These are phyloP conservation scores for Hydractinia echinata DNA, from an alignment of 30 jellyfish, hydroid and myxozoan species.

Conservation along the genomic window DNA sequence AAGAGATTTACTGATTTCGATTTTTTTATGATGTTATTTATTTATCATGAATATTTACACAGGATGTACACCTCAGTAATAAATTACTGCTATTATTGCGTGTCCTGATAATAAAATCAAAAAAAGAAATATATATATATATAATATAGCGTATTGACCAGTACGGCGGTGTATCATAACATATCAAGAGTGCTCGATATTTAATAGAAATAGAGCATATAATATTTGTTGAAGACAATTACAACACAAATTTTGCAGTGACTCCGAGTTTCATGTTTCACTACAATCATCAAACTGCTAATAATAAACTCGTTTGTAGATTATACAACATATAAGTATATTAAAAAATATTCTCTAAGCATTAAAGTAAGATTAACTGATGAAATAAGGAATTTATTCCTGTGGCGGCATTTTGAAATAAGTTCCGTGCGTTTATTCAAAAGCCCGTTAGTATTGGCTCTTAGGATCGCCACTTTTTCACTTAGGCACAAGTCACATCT, in stretches of 20 bases:
- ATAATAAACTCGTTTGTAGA: not conserved
- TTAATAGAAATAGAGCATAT: slow-evolving; percentile 1
- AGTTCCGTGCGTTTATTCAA: slow-evolving; percentile 20
- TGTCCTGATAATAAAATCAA: no score
- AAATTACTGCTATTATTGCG: no score
- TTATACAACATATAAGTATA: not conserved
- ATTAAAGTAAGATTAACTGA: not conserved
- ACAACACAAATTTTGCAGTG: slow-evolving; percentile 6
- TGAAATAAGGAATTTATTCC: not conserved
- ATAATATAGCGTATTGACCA: no score
- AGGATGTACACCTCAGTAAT: no score
- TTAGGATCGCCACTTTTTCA: slow-evolving; percentile 11
- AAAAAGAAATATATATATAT: no score
- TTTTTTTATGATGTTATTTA: no score
- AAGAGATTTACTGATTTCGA: no score
- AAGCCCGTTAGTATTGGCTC: slow-evolving; percentile 18
- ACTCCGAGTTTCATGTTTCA: slow-evolving; percentile 11
- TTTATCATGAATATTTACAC: no score
- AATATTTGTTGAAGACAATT: no score
- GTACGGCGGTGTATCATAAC: slow-evolving; percentile 4
- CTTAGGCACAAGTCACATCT: slow-evolving; percentile 30
- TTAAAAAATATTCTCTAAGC: not conserved
- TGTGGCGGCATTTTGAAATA: slow-evolving; percentile 12
- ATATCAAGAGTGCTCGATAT: slow-evolving; percentile 8
- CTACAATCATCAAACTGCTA: not conserved